Percentiles rank a stretch among this genome's conserved stretches.
These are phyloP conservation scores for Oreochromis tanganicae DNA, from an alignment of 2,113 vertebrate species.

Conservation along the genomic window DNA sequence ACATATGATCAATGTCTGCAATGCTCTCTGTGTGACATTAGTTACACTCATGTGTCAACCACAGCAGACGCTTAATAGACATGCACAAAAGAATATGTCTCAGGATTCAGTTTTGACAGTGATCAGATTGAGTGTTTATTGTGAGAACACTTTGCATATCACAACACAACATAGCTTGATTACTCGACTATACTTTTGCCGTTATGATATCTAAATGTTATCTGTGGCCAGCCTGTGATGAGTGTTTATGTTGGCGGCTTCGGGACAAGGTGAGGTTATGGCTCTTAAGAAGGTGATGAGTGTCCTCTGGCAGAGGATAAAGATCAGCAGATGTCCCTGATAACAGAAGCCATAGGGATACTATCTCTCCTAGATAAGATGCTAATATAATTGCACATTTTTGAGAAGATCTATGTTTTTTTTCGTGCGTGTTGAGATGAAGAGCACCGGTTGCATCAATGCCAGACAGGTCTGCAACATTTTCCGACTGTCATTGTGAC, in stretches of 20 bases:
- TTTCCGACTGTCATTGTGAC: conserved; percentile 13
- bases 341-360: background rate
- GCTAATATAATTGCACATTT: background rate
- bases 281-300: conserved; percentile 12
- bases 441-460: background rate
- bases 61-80: background rate
- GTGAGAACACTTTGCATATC: background rate
- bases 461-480: background rate
- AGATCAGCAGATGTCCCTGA: conserved; percentile 17
- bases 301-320: conserved; percentile 29
- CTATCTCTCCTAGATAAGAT: background rate
- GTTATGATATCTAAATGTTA: background rate
- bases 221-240: background rate
- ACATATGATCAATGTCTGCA: background rate
- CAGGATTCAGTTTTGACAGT: background rate
- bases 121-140: background rate
- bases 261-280: conserved; percentile 20
- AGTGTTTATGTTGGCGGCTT: background rate
- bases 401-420: background rate
- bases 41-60: background rate
- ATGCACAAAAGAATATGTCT: background rate
- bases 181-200: background rate
- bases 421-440: background rate
- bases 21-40: conserved; percentile 13
- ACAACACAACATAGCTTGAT: background rate